phyloP scores from a whole-genome alignment of 2,113 vertebrate genomes.

The Poeciliopsis retropinna region DNA sequence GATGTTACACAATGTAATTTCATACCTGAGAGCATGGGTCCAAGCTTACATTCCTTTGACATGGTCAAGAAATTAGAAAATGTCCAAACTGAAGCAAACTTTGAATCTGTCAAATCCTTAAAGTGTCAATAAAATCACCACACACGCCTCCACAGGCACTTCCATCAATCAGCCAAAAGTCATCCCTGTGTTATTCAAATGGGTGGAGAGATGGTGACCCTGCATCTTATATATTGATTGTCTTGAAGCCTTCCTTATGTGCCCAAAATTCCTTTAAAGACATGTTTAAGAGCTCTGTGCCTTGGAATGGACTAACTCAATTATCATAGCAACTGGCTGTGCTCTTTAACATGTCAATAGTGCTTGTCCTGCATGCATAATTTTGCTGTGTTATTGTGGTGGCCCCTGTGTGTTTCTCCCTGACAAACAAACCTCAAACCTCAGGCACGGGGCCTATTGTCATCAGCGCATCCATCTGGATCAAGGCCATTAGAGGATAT shows the following conservation, averaged over 20 bases:
- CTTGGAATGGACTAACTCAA: conserved; percentile 77
- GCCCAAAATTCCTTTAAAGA: conserved; percentile 69
- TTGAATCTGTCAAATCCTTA: conserved; percentile 36
- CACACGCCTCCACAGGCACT: conserved; percentile 39
- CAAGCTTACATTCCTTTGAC: conserved; percentile 22
- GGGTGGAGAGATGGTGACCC: conserved; percentile 64
- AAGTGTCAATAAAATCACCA: conserved; percentile 38
- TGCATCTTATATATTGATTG: conserved; percentile 57
- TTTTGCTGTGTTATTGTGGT: conserved; percentile 79
- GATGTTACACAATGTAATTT: conserved; percentile 61
- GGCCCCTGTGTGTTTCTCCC: conserved; percentile 66
- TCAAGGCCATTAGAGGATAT: conserved; percentile 84
- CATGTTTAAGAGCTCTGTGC: conserved; percentile 62
- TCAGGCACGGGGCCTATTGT: conserved; percentile 81
- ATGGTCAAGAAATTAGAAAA: conserved; percentile 33
- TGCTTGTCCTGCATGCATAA: conserved; percentile 82
- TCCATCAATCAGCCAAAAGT: conserved; percentile 45
- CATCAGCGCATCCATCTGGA: conserved; percentile 83
- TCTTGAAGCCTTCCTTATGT: conserved; percentile 67
- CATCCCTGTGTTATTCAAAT: conserved; percentile 68
- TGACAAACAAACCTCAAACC: conserved; percentile 74
- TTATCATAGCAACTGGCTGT: conserved; percentile 76
- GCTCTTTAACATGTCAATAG: conserved; percentile 83
- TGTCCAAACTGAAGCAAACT: conserved; percentile 33
- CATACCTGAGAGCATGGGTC: conserved; percentile 33